phyloP scores from a whole-genome alignment of 2,113 vertebrate genomes.

The Protobothrops mucrosquamatus region DNA sequence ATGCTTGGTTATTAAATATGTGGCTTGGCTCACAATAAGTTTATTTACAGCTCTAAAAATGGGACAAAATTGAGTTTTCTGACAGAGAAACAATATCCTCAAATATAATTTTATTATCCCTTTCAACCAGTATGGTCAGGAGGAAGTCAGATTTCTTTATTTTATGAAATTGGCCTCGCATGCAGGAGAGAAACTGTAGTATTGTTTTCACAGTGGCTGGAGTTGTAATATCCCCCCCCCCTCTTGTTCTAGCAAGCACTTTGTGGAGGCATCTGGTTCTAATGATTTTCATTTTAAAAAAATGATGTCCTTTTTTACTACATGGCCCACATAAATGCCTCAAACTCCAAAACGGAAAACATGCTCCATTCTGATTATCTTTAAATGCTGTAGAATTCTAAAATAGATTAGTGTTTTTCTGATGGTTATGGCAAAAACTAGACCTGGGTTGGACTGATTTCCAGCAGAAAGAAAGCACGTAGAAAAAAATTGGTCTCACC shows the following conservation, averaged over 20 bases:
- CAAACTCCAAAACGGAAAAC: constrained; percentile 48
- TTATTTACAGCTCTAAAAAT: neutral
- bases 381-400: neutral
- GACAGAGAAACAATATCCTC: neutral
- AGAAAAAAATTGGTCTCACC: neutral
- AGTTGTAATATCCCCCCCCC: constrained; percentile 50
- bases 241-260: constrained; percentile 40
- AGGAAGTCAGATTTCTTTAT: constrained; percentile 49
- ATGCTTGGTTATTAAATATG: neutral
- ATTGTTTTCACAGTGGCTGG: constrained; percentile 52
- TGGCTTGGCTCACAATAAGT: neutral
- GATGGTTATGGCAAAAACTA: neutral
- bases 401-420: neutral
- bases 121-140: constrained; percentile 33
- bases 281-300: constrained; percentile 59
- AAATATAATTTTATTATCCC: constrained; percentile 1
- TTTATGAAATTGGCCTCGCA: constrained; percentile 52
- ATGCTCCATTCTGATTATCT: constrained; percentile 42
- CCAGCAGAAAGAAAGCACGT: neutral
- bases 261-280: constrained; percentile 59
- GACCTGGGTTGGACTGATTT: neutral
- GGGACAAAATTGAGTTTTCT: constrained; percentile 1
- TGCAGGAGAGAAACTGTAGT: constrained; percentile 52
- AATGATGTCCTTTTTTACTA: constrained; percentile 56
- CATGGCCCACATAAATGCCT: constrained; percentile 54